Evolutionary conservation across 1,140 invertebrate species (phyloP).

Genomic region (Coenobita brevimanus): DNA sequence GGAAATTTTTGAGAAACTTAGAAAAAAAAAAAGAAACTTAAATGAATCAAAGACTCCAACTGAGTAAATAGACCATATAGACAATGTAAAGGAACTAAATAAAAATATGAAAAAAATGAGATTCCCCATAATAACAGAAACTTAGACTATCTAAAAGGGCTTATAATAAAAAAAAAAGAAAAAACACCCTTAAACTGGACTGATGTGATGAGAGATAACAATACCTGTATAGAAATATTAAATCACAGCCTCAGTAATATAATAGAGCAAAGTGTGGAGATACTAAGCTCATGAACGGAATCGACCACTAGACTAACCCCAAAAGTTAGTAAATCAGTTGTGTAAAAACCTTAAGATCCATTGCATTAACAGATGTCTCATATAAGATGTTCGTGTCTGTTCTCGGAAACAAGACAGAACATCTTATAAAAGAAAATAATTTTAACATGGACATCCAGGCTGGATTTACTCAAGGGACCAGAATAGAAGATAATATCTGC

Average conservation of each 20-base stretch:
- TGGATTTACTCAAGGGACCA: not conserved
- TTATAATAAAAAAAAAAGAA: too few species aligned
- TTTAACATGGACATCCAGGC: too few species aligned
- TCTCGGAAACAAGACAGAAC: not conserved
- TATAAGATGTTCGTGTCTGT: not conserved
- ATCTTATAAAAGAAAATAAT: too few species aligned
- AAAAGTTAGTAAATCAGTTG: not conserved
- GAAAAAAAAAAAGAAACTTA: not conserved
- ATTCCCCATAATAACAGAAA: not conserved
- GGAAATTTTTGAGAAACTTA: not conserved
- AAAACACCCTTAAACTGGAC: too few species aligned
- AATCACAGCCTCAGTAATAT: too few species aligned
- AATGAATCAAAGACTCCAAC: not conserved
- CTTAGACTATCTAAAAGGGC: not conserved
- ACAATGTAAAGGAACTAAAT: not conserved
- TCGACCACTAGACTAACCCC: too few species aligned
- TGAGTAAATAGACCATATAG: not conserved
- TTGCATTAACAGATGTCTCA: too few species aligned
- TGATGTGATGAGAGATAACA: too few species aligned
- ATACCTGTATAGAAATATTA: too few species aligned
- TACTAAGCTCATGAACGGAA: too few species aligned
- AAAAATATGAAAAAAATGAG: not conserved
- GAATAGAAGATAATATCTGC: not conserved
- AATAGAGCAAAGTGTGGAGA: too few species aligned
- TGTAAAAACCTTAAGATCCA: not conserved